phyloP scores from a whole-genome alignment of 2,113 vertebrate genomes.

The Balaeniceps rex region DNA sequence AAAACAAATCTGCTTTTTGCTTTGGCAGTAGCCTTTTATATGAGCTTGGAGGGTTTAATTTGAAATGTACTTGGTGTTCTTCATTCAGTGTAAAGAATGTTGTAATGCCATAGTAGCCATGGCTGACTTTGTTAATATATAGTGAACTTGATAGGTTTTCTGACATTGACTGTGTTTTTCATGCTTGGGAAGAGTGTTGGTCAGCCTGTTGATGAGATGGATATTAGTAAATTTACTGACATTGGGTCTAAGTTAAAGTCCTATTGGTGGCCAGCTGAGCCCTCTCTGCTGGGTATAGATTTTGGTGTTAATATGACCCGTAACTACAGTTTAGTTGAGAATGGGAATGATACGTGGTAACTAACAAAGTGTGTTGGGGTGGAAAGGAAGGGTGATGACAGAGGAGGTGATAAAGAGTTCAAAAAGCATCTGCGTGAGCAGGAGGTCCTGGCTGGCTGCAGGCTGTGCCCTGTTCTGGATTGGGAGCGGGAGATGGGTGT shows the following conservation, averaged over 20 bases:
- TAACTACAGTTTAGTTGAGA: background rate
- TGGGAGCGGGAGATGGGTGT: background rate
- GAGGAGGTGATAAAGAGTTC: background rate
- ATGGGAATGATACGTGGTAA: rapidly evolving
- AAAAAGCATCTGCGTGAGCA: background rate
- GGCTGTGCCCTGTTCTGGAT: background rate
- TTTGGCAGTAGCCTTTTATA: background rate
- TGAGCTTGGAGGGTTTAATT: background rate
- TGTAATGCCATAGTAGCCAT: background rate
- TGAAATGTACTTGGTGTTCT: background rate
- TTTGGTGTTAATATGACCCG: background rate
- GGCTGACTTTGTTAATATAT: background rate
- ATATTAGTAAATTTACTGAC: background rate
- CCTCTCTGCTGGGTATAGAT: background rate
- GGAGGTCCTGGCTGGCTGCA: background rate
- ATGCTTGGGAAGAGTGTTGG: background rate
- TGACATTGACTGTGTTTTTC: background rate
- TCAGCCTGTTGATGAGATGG: background rate
- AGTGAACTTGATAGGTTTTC: background rate
- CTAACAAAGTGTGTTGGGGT: background rate
- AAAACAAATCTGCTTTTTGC: background rate
- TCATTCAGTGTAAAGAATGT: background rate
- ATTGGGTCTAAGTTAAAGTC: background rate
- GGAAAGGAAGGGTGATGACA: background rate
- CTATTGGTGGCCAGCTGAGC: background rate